These are phyloP conservation scores for Paradoxurus hermaphroditus DNA, from an alignment of 2,113 vertebrate genomes.

Conservation along the genomic window DNA sequence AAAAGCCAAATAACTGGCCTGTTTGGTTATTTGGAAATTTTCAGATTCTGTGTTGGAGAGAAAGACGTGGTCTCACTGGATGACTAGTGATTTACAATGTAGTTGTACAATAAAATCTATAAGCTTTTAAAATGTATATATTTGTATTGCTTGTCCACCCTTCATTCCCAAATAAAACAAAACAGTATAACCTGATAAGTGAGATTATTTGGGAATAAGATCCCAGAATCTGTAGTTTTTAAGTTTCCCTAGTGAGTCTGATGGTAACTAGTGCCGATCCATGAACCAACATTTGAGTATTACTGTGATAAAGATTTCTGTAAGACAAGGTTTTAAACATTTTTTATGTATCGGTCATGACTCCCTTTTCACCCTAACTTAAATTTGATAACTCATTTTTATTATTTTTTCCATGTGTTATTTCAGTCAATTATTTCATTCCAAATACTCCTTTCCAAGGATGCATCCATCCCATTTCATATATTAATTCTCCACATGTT, in stretches of 20 bases:
- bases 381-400: conserved; percentile 15
- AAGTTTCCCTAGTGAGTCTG: neutral
- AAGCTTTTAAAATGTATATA: conserved; percentile 9
- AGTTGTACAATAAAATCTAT: neutral
- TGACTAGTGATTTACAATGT: neutral
- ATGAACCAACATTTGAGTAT: neutral
- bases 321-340: neutral
- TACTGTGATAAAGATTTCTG: neutral
- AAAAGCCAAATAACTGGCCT: neutral
- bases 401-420: conserved; percentile 23
- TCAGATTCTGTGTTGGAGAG: neutral
- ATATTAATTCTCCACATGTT: conserved; percentile 12
- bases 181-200: neutral
- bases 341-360: conserved; percentile 1
- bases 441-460: neutral
- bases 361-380: conserved; percentile 33
- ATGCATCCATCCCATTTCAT: neutral
- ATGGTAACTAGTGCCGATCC: neutral
- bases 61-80: neutral
- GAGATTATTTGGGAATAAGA: conserved; percentile 19
- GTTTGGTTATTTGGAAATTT: neutral
- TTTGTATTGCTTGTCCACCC: neutral
- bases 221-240: neutral
- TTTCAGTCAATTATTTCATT: conserved; percentile 14
- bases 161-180: neutral